Conservation (phyloP, 2,797 vertebrate genomes). For the Aeoliscus strigatus region DNA sequence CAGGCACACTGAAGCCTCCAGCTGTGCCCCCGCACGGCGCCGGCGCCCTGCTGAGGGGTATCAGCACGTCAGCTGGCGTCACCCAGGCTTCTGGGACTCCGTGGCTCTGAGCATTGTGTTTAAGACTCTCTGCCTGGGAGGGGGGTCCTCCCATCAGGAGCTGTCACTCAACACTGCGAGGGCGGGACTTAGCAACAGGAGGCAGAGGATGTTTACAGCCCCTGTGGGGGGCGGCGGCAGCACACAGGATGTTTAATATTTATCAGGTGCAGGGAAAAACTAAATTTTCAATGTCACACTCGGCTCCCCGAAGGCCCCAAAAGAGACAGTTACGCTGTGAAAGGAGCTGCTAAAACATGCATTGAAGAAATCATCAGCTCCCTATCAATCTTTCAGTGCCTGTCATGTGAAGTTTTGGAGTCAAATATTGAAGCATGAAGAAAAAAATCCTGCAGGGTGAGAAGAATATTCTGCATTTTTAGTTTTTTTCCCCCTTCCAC, state of each 20-base stretch:
- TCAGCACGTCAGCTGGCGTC: slow-evolving; percentile 57
- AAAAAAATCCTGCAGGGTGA: background rate
- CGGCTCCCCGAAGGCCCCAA: background rate
- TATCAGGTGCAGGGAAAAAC: background rate
- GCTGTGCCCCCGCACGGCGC: slow-evolving; percentile 5
- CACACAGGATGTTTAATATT: background rate
- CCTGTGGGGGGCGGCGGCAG: background rate
- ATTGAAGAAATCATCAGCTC: slow-evolving; percentile 2
- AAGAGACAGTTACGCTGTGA: slow-evolving; percentile 8
- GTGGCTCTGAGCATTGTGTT: slow-evolving; percentile 50
- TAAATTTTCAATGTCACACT: slow-evolving; percentile 31
- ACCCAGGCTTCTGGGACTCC: slow-evolving; percentile 48
- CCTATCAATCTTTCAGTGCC: slow-evolving; percentile 23
- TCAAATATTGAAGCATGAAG: slow-evolving; percentile 19
- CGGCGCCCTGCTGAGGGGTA: slow-evolving; percentile 34
- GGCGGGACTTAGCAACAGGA: slow-evolving; percentile 45
- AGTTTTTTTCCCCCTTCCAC: background rate
- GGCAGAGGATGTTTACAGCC: no score
- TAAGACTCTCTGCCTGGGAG: slow-evolving; percentile 49
- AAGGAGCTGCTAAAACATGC: slow-evolving; percentile 18
- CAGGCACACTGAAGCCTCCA: slow-evolving; percentile 1
- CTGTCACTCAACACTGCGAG: slow-evolving; percentile 51
- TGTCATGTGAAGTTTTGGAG: slow-evolving; percentile 10
- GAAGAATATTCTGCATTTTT: slow-evolving; percentile 3
- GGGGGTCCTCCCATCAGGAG: slow-evolving; percentile 33